phyloP scores from a whole-genome alignment of 2,797 vertebrate species.

The Dromococcyx pavoninus region DNA sequence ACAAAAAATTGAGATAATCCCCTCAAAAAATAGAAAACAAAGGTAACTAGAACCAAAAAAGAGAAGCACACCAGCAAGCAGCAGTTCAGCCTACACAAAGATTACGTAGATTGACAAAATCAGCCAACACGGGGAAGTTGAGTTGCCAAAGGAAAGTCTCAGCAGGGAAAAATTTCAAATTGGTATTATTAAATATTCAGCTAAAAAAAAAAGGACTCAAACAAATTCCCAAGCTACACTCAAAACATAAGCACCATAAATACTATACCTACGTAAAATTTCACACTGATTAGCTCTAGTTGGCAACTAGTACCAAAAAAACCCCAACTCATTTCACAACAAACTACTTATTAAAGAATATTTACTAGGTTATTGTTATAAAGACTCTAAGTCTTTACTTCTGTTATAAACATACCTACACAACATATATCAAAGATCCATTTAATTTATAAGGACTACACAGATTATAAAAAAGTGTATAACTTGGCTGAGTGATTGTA shows the following conservation, averaged over 20 bases:
- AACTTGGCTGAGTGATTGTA: not conserved
- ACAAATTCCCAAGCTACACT: not conserved
- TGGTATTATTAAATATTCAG: not conserved
- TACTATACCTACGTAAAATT: not conserved
- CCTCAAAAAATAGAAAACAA: not conserved
- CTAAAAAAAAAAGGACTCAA: not conserved
- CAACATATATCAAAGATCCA: not conserved
- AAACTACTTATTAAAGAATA: not conserved
- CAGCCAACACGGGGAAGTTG: not conserved
- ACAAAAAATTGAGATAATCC: not conserved
- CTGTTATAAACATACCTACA: not conserved
- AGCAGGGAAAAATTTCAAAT: not conserved
- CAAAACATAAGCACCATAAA: not conserved
- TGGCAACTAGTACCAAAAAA: not conserved
- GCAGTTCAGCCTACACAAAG: not conserved
- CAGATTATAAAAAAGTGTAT: not conserved
- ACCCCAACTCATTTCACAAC: not conserved
- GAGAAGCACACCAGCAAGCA: not conserved
- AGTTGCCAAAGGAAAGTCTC: not conserved
- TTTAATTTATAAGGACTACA: not conserved
- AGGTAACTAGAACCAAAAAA: not conserved
- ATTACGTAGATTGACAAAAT: not conserved
- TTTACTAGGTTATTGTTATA: not conserved
- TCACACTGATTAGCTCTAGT: not conserved
- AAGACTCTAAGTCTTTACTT: not conserved